These are phyloP conservation scores for Andrena praecox DNA, from an alignment of 2,888 invertebrate genomes.

Conservation along the genomic window DNA sequence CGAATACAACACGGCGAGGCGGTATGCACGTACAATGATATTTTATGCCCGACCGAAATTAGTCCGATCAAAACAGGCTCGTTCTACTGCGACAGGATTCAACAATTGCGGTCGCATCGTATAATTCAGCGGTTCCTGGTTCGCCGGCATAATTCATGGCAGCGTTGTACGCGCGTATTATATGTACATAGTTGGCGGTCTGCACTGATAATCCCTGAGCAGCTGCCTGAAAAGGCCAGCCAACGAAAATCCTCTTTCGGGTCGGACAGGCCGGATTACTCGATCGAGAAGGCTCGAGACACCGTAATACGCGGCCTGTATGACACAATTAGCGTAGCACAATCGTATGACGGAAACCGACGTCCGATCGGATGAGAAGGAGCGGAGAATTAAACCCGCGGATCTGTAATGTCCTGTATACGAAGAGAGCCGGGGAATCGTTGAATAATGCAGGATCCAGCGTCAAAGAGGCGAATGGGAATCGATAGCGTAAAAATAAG, in stretches of 20 bases:
- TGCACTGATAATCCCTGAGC: constrained; percentile 11
- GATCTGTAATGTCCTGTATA: constrained; percentile 53
- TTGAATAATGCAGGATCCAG: constrained; percentile 71
- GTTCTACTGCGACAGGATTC: constrained; percentile 1
- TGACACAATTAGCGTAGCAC: constrained; percentile 59
- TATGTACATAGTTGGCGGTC: constrained; percentile 13
- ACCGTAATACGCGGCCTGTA: constrained; percentile 16
- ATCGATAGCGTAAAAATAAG: constrained; percentile 76
- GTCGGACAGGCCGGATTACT: constrained; percentile 48
- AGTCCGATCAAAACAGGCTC: constrained; percentile 9
- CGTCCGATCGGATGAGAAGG: background rate
- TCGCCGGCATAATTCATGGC: constrained; percentile 14
- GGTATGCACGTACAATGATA: background rate
- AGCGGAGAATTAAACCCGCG: constrained; percentile 40
- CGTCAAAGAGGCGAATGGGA: constrained; percentile 67
- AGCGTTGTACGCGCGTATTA: constrained; percentile 4
- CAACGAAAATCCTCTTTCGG: constrained; percentile 46
- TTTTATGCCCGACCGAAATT: background rate
- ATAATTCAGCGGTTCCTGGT: constrained; percentile 16
- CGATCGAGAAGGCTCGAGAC: constrained; percentile 33
- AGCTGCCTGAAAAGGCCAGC: constrained; percentile 37
- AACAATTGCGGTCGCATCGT: constrained; percentile 31
- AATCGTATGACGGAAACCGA: background rate
- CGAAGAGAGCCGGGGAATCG: constrained; percentile 50
- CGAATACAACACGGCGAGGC: too few species aligned